These are phyloP conservation scores for Macrophya alboannulata DNA, from an alignment of 2,888 invertebrate species.

Conservation along the genomic window DNA sequence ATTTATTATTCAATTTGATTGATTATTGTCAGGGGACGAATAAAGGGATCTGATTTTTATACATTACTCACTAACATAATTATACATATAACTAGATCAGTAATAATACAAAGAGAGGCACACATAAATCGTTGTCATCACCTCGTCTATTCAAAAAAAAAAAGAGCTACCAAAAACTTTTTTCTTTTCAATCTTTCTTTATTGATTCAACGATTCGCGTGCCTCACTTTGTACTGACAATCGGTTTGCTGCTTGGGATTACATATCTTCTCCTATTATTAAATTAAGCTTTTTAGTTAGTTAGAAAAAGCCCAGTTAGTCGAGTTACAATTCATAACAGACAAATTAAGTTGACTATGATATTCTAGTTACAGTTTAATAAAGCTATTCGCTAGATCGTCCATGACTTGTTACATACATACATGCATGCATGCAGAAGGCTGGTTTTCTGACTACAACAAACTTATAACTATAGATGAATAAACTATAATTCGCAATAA, in stretches of 20 bases:
- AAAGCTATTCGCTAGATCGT: constrained; percentile 18
- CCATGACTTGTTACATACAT: constrained; percentile 1
- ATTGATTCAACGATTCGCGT: not conserved
- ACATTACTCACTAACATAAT: not conserved
- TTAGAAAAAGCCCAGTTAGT: not conserved
- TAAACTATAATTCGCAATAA: not conserved
- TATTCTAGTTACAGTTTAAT: not conserved
- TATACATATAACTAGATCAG: not conserved
- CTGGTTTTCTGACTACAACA: not conserved
- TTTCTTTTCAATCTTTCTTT: not conserved
- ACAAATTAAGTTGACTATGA: not conserved
- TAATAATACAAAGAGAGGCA: not conserved
- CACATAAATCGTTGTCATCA: not conserved
- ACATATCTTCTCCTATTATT: not conserved
- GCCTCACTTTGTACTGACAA: not conserved
- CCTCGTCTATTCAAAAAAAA: not conserved
- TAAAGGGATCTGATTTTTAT: constrained; percentile 33
- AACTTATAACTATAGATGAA: not conserved
- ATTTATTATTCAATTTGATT: constrained; percentile 41
- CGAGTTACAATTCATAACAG: not conserved
- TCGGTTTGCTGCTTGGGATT: not conserved
- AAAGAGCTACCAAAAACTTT: not conserved
- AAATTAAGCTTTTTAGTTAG: not conserved
- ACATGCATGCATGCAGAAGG: not conserved
- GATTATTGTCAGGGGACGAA: constrained; percentile 50